Base-by-base conservation (phyloP, 1,140 invertebrate genomes). In the Papilio xuthus region DNA sequence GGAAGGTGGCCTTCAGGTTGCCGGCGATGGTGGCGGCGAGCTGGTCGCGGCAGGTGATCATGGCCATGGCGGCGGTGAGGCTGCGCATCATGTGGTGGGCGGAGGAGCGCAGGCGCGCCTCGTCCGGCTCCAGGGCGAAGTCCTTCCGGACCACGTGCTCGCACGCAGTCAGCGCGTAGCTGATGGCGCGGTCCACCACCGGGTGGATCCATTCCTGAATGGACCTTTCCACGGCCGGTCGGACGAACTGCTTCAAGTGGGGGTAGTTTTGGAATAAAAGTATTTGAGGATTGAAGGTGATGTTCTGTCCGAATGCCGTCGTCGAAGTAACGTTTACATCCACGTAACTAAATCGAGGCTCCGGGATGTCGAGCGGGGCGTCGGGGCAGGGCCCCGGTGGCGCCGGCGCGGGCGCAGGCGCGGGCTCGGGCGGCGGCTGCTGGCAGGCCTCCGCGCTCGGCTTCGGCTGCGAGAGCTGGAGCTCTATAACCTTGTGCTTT, bases 131-230 rank as follows among this genome's bases (percentile, higher is more conserved):
- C 44, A 99, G 92, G 0, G 98, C 98, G 94, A 99, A 99, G 93
- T 99, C 99, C 95, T 99, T 99, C 78, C 98, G 97, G 69, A 99
- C 97, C 44, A 99, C 98, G 90, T 99, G 97, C 90, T 99, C 99
- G 85, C 98, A 98, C 0, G 99, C 99, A 41, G 97, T 98, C 32
- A 99, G 94, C 4, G 99, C 98, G 83, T 99, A 99, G 93, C 99
- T 99, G 63, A 99, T 98, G 0, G 98, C 98, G 56, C 99, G 94
- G 82, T 99, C 99, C 0, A 99, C 97, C 2, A 99, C 98, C 0
- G 98, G 98, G 81, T 96, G 96, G 42, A 99, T 96, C 96, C 99
- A 98, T 93, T 99, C 99, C 87, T 98, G 97, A 56, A 99, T 97
- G 8, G 98, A 98, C 78, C 97, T 95, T 92, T 99, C 98, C 53